Evolutionary conservation across 2,797 vertebrate genomes (phyloP), one percentile per base, ranked within the genome.

Genomic region (Hozukius guyotensis): DNA sequence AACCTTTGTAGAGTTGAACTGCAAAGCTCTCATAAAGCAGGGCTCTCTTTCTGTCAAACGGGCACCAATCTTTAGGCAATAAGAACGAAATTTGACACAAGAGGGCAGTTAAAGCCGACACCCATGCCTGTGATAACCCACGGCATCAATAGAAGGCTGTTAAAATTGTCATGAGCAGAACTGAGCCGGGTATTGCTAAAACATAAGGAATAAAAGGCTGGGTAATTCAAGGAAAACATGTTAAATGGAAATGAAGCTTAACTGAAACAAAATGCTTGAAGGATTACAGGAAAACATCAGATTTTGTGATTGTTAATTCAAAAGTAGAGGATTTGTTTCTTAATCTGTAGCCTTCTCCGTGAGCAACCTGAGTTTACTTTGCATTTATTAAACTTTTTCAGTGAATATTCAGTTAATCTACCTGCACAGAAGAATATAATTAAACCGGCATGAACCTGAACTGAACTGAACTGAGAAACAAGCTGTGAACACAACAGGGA

Each of bases 271-370:
- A 24, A 22, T 62, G 24, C 16, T 64, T 34, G 16, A 67, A 72
- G 20, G 42, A 78, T 70, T 49, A 31, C n/a, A 72, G 2, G 31
- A 60, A 52, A 68, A 52, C 10, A 29, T 60, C 7, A 29, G 18
- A 75, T 63, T 72, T 46, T 24, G 8, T 42, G 32, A 61, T 62
- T 60, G 25, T 56, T 32, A 60, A 85, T 70, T 55, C 11, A 76
- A 59, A n/a, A 59, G 12, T 13, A 25, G 53, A 77, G 2, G 16
- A 66, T 85, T 82, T 62, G 12, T 77, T 78, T 72, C n/a, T 65
- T 66, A 36, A 66, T 85, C 46, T 70, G 56, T 24, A 32, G 6
- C 1, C 4, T 64, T 36, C 8, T 3, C 20, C 52, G 3, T 16
- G 13, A 82, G 32, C 13, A 62, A 56, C 49, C 4, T 8, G 8